These are phyloP conservation scores for Clitarchus hookeri DNA, from an alignment of 2,888 invertebrate genomes.

Conservation along the genomic window DNA sequence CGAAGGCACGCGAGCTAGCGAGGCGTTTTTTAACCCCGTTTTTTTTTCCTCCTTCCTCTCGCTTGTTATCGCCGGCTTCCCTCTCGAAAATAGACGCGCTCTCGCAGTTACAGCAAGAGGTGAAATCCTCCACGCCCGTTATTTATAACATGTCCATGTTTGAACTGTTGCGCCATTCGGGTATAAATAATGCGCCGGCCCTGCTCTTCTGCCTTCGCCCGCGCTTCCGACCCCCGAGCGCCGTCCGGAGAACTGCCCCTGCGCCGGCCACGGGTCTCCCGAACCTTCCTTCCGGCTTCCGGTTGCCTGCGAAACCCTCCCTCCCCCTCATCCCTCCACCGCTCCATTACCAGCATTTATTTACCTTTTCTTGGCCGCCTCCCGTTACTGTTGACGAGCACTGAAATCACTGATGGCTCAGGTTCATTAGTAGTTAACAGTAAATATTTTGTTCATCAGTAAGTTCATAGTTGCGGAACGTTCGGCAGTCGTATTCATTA, in stretches of 20 bases:
- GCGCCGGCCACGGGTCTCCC: background rate
- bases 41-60: background rate
- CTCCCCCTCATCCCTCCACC: background rate
- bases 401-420: too few relatives aligned
- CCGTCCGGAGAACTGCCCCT: background rate
- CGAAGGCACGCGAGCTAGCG: background rate
- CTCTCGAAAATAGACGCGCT: background rate
- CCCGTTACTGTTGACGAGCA: too few relatives aligned
- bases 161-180: constrained; percentile 14
- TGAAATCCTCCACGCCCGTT: constrained; percentile 14
- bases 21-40: background rate
- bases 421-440: too few relatives aligned
- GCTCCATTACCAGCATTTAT: too few relatives aligned
- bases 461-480: too few relatives aligned
- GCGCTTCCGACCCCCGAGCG: too few relatives aligned
- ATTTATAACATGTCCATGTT: constrained; percentile 14
- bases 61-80: background rate
- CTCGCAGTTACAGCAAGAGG: constrained; percentile 14
- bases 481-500: too few relatives aligned
- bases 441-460: too few relatives aligned
- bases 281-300: background rate
- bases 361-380: too few relatives aligned
- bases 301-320: background rate
- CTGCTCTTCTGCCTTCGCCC: background rate
- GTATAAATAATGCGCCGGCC: constrained; percentile 1